phyloP scores from a whole-genome alignment of 2,888 invertebrate species.

The Abrostola tripartita region DNA sequence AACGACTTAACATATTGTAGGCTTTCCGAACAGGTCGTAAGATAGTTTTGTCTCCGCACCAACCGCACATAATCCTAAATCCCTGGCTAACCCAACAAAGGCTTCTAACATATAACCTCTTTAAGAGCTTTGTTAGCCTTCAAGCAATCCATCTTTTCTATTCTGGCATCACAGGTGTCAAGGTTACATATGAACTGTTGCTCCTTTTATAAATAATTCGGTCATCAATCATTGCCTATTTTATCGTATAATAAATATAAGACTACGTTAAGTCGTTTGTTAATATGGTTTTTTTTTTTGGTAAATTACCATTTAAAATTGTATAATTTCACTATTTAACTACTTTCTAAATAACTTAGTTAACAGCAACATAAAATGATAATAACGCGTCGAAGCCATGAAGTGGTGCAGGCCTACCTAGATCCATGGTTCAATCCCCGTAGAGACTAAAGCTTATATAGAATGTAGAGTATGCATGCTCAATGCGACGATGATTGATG shows the following conservation, averaged over 20 bases:
- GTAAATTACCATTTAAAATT: constrained; percentile 11
- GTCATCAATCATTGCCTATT: constrained; percentile 52
- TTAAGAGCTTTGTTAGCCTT: constrained; percentile 53
- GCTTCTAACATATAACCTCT: constrained; percentile 54
- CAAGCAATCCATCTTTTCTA: constrained; percentile 67
- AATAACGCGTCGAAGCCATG: no score
- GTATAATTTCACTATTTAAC: background rate
- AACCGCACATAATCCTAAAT: constrained; percentile 38
- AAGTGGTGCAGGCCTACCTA: no score
- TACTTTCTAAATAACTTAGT: background rate
- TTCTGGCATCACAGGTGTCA: constrained; percentile 71
- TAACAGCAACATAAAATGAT: no score
- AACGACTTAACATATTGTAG: constrained; percentile 46
- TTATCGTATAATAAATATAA: constrained; percentile 34
- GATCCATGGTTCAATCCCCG: no score
- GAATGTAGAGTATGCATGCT: constrained; percentile 21
- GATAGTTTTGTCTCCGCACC: constrained; percentile 40
- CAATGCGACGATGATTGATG: constrained; percentile 41
- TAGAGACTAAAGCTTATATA: no score
- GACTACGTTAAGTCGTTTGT: constrained; percentile 13
- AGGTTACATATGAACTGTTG: constrained; percentile 65
- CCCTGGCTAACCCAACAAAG: constrained; percentile 39
- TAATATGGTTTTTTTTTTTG: constrained; percentile 9
- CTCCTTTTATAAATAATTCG: constrained; percentile 35
- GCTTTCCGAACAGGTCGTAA: constrained; percentile 31